phyloP scores from a whole-genome alignment of 2,113 vertebrate species.

The Heloderma charlesbogerti region DNA sequence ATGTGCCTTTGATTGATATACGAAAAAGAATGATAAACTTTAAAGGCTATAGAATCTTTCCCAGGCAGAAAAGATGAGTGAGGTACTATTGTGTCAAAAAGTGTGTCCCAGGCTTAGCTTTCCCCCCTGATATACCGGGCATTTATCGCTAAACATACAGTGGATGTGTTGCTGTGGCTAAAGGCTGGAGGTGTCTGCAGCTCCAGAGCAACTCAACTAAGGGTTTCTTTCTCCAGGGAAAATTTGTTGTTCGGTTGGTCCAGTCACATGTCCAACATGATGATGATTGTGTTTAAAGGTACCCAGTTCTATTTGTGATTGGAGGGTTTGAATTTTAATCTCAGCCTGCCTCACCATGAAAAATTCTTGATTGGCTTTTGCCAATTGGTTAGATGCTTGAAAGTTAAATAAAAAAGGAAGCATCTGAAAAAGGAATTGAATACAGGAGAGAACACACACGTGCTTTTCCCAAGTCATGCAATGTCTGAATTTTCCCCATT shows the following conservation, averaged over 20 bases:
- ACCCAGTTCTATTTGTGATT: neutral
- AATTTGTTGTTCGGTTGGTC: neutral
- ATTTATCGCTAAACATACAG: too few species aligned
- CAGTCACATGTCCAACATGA: neutral
- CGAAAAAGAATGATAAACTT: neutral
- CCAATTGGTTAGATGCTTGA: neutral
- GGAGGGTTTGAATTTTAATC: too few species aligned
- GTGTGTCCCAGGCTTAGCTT: neutral
- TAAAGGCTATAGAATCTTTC: neutral
- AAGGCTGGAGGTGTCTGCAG: neutral
- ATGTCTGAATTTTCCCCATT: neutral
- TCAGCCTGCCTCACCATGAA: neutral
- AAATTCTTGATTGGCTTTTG: neutral
- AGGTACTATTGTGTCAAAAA: too few species aligned
- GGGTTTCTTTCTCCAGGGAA: neutral
- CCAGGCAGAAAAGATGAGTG: neutral
- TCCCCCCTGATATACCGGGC: too few species aligned
- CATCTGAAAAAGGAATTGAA: neutral
- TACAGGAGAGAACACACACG: neutral
- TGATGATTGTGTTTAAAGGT: neutral
- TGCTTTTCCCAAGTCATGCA: neutral
- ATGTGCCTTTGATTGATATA: neutral
- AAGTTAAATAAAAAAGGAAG: neutral
- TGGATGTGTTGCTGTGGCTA: neutral
- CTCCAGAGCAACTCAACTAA: neutral